phyloP scores from a whole-genome alignment of 2,797 vertebrate genomes.

The Megaceryle alcyon region DNA sequence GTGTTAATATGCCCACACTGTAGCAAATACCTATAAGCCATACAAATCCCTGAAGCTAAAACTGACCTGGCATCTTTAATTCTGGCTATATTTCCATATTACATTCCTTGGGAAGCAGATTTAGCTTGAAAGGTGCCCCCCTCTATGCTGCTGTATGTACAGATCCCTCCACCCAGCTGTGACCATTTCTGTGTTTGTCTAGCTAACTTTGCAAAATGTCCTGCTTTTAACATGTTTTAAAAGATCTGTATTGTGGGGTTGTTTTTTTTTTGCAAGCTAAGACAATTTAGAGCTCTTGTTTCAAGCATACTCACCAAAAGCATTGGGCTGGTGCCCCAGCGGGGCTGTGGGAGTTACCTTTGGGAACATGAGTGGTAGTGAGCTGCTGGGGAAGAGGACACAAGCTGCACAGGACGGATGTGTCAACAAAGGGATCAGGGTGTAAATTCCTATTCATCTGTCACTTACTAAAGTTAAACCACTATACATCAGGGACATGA shows the following conservation, averaged over 20 bases:
- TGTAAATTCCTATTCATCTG: neutral
- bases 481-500: neutral
- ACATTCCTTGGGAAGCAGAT: neutral
- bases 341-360: neutral
- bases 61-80: neutral
- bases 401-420: fast-evolving
- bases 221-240: neutral
- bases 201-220: neutral
- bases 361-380: neutral
- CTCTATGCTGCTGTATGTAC: neutral
- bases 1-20: neutral
- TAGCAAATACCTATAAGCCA: neutral
- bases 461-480: neutral
- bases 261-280: neutral
- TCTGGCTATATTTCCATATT: neutral
- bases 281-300: neutral
- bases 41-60: neutral
- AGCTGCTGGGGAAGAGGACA: neutral
- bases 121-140: neutral
- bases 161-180: neutral
- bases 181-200: neutral
- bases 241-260: neutral
- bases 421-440: neutral
- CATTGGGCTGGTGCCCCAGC: neutral
- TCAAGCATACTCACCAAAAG: neutral